Evolutionary conservation across 2,888 invertebrate genomes (phyloP).

Genomic region (Nudaria mundana): DNA sequence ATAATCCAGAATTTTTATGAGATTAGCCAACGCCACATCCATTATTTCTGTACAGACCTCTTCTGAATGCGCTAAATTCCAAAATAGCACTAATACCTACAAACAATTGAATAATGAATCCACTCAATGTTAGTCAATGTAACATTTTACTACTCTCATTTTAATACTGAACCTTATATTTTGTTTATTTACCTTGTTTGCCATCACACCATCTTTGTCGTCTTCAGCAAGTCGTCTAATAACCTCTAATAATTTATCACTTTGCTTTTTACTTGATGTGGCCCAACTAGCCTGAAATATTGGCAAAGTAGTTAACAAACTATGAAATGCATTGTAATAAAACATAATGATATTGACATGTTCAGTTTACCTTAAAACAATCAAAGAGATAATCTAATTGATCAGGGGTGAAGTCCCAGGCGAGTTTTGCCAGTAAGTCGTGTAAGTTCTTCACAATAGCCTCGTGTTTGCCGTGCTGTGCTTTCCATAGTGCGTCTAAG

Average conservation of each 20-base stretch:
- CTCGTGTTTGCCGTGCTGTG: conserved; percentile 98
- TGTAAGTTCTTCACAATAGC: conserved; percentile 99
- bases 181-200: conserved; percentile 87
- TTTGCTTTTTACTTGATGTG: conserved; percentile 96
- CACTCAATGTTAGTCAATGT: too few species aligned
- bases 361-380: conserved; percentile 90
- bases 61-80: conserved; percentile 97
- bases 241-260: conserved; percentile 96
- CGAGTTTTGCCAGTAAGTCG: conserved; percentile 96
- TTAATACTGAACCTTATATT: too few species aligned
- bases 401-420: conserved; percentile 99
- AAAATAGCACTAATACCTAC: conserved; percentile 93
- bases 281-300: conserved; percentile 91
- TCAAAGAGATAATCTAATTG: conserved; percentile 98
- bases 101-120: conserved; percentile 24
- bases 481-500: conserved; percentile 97
- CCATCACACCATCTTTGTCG: conserved; percentile 99
- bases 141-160: too few species aligned
- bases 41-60: conserved; percentile 98
- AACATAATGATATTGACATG: not conserved
- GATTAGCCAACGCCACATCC: conserved; percentile 96
- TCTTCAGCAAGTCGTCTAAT: conserved; percentile 97
- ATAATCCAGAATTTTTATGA: conserved; percentile 98
- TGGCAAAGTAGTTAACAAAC: not conserved
- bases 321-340: not conserved